Conservation (phyloP, 2,888 invertebrate species). For the Limnephilus lunatus region DNA sequence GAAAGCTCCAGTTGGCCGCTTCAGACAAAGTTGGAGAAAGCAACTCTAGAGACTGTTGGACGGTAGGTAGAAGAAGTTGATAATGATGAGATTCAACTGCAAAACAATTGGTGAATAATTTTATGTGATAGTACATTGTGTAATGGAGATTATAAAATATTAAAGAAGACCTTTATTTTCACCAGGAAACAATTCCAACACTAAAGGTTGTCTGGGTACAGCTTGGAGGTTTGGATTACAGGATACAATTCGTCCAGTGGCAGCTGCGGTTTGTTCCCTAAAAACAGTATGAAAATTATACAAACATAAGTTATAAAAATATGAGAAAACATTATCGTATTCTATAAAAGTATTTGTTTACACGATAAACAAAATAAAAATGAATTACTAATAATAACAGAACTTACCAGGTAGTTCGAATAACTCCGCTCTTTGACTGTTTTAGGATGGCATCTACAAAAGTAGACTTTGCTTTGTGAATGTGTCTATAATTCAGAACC, state of each 20-base stretch:
- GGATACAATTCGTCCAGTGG: constrained; percentile 75
- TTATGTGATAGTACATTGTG: not conserved
- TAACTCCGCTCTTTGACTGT: constrained; percentile 71
- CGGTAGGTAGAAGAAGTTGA: not conserved
- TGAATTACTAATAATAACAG: not conserved
- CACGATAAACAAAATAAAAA: not conserved
- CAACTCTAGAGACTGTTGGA: too few species aligned
- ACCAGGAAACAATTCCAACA: constrained; percentile 66
- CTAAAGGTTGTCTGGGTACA: constrained; percentile 74
- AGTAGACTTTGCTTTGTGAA: constrained; percentile 75
- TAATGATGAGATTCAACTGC: not conserved
- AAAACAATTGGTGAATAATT: not conserved
- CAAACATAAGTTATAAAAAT: too few species aligned
- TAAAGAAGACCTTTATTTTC: constrained; percentile 26
- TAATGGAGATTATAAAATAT: not conserved
- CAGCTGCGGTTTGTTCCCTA: constrained; percentile 75
- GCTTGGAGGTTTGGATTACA: constrained; percentile 76
- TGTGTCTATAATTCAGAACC: constrained; percentile 74
- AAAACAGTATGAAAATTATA: not conserved
- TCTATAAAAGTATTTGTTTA: not conserved
- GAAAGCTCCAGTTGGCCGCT: too few species aligned
- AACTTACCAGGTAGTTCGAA: constrained; percentile 73
- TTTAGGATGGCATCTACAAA: constrained; percentile 73
- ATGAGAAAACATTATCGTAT: not conserved
- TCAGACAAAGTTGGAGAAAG: not conserved